A percentile compares a stretch with the other conserved stretches of the same genome.
These are phyloP conservation scores for Eristalis pertinax DNA, from an alignment of 2,888 invertebrate genomes.

Conservation along the genomic window DNA sequence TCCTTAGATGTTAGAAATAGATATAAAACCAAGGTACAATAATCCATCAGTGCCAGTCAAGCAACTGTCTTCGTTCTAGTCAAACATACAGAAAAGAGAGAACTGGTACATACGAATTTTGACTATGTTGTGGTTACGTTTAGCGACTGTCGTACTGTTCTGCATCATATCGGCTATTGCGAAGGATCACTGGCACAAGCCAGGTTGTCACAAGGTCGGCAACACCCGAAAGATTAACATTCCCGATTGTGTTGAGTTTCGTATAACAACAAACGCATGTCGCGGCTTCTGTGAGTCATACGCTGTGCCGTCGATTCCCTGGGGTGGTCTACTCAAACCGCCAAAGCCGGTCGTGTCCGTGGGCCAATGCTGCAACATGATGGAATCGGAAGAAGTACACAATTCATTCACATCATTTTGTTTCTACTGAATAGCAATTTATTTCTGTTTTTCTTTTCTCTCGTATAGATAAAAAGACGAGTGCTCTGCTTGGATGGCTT, in stretches of 20 bases:
- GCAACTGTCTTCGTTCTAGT: not conserved
- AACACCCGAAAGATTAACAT: constrained; percentile 90
- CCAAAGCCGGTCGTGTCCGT: constrained; percentile 88
- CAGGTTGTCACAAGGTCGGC: constrained; percentile 92
- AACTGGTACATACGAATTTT: not conserved
- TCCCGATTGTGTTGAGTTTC: constrained; percentile 92
- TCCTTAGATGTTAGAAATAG: not conserved
- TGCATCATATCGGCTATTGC: constrained; percentile 72
- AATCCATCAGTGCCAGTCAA: constrained; percentile 30
- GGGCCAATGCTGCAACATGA: constrained; percentile 94
- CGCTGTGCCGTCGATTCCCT: constrained; percentile 88
- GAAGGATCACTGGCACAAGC: constrained; percentile 86
- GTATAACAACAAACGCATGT: constrained; percentile 93
- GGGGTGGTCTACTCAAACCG: constrained; percentile 79
- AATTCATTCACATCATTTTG: not conserved
- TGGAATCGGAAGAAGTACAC: constrained; percentile 91
- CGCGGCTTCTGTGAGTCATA: constrained; percentile 94
- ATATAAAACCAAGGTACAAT: constrained; percentile 42
- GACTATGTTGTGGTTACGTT: constrained; percentile 50
- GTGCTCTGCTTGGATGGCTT: constrained; percentile 91
- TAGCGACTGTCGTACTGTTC: constrained; percentile 33
- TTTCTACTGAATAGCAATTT: not conserved
- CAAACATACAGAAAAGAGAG: not conserved
- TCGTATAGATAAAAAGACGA: constrained; percentile 86
- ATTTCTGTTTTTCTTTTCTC: constrained; percentile 16